These are phyloP conservation scores for Vireo altiloquus DNA, from an alignment of 2,113 vertebrate species.

Conservation along the genomic window DNA sequence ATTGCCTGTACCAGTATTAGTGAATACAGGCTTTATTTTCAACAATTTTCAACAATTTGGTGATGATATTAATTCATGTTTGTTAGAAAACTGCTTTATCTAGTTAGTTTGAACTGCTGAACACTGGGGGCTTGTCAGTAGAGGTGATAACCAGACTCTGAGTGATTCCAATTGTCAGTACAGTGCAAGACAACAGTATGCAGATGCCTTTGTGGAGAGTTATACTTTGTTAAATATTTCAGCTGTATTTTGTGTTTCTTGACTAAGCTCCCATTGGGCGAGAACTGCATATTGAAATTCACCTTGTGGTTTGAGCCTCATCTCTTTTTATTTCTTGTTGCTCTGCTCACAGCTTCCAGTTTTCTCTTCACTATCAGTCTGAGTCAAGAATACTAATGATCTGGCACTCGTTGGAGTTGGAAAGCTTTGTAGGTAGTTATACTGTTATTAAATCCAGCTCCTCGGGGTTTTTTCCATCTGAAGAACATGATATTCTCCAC, in stretches of 20 bases:
- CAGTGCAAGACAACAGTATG: background rate
- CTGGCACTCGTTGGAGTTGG: background rate
- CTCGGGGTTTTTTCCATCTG: background rate
- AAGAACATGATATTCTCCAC: background rate
- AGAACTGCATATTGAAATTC: background rate
- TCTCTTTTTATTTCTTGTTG: background rate
- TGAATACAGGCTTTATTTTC: background rate
- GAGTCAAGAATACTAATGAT: background rate
- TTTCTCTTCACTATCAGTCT: background rate
- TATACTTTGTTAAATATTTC: background rate
- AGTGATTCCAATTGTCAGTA: background rate
- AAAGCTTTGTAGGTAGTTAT: background rate
- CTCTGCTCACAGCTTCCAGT: background rate
- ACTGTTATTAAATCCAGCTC: background rate
- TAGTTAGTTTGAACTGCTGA: background rate
- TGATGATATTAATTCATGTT: background rate
- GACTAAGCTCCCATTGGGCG: background rate
- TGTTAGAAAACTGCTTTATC: background rate
- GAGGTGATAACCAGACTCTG: background rate
- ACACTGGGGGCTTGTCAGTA: background rate
- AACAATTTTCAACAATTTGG: background rate
- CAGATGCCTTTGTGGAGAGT: background rate
- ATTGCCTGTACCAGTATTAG: background rate
- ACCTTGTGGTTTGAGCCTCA: background rate
- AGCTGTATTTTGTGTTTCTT: background rate